Percentiles rank a stretch among this genome's conserved stretches.
Evolutionary conservation across 1,140 invertebrate species (phyloP).

Genomic region (Habropoda laboriosa): DNA sequence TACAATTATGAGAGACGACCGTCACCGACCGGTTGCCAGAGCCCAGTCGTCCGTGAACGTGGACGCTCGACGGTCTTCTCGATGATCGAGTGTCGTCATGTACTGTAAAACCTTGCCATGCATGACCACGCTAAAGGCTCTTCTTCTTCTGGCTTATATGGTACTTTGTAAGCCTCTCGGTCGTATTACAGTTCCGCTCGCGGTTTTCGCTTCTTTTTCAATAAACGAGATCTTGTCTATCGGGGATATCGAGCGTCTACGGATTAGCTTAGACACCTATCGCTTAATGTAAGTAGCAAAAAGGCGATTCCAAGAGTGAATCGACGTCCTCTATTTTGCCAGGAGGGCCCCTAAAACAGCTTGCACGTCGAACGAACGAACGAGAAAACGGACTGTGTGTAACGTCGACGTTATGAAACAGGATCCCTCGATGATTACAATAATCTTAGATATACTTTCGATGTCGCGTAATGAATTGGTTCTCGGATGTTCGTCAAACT

Average conservation of each 20-base stretch:
- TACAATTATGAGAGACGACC: neutral
- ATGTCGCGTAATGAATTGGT: constrained; percentile 11
- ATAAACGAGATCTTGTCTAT: neutral
- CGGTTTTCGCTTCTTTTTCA: neutral
- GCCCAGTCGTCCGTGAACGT: constrained; percentile 24
- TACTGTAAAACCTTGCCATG: constrained; percentile 14
- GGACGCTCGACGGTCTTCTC: constrained; percentile 2
- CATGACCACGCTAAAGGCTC: neutral
- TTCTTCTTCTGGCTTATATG: neutral
- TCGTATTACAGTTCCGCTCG: neutral
- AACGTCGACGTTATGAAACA: neutral
- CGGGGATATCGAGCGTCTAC: neutral
- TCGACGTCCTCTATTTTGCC: no score
- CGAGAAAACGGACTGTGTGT: no score
- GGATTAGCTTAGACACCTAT: no score
- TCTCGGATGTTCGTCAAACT: neutral
- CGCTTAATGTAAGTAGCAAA: no score
- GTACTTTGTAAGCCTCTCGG: neutral
- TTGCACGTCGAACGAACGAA: no score
- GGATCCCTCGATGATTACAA: neutral
- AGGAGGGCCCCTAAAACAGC: no score
- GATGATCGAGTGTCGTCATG: constrained; percentile 27
- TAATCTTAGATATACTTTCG: neutral
- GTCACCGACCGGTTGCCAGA: constrained; percentile 8
- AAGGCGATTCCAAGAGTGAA: no score